Base-by-base conservation (phyloP, 2,888 invertebrate species). In the Polyommatus icarus region DNA sequence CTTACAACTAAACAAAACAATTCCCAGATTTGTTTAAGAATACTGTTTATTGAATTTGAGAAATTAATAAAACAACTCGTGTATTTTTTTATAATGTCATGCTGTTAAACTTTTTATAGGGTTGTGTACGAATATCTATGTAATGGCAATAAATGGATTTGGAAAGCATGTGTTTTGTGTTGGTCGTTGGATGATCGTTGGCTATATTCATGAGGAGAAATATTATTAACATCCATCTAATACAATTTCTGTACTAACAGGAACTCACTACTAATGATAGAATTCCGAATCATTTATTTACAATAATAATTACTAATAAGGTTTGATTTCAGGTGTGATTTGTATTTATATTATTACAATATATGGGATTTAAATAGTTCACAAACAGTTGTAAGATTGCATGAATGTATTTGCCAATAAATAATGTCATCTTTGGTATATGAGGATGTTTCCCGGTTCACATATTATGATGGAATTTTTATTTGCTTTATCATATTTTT, bases 361-460 rank as follows among this genome's bases (percentile, higher is more conserved):
- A 29, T 24, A 18, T 75, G 75, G 75, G 75, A 50, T 24, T 40
- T 15, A 54, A 24, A 50, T 15, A 46, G 46, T 75, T 24, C 15
- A 50, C 29, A 50, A 7, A 75, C 24, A 75, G 50, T 50, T 29
- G 46, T 75, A 36, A n/a, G 73, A 73, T 73, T 87, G 93, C 93
- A 92, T 93, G 91, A 91, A 91, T 91, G 93, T 93, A 90, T 93
- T 93, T 93, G 93, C 93, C 93, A 93, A 93, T 93, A 93, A 93
- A 92, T 91, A 89, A 88, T 86, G 82, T 87, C 83, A 83, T 86
- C 82, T 82, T 80, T 84, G 84, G 78, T 80, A 78, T 79, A 80
- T 82, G 80, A 82, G 83, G 82, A 85, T 81, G 82, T 83, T 83
- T 85, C 83, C 79, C 81, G 86, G 87, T 83, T 87, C 87, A 87